Evolutionary conservation across 2,797 vertebrate genomes (phyloP).

Genomic region (Typhlichthys subterraneus): DNA sequence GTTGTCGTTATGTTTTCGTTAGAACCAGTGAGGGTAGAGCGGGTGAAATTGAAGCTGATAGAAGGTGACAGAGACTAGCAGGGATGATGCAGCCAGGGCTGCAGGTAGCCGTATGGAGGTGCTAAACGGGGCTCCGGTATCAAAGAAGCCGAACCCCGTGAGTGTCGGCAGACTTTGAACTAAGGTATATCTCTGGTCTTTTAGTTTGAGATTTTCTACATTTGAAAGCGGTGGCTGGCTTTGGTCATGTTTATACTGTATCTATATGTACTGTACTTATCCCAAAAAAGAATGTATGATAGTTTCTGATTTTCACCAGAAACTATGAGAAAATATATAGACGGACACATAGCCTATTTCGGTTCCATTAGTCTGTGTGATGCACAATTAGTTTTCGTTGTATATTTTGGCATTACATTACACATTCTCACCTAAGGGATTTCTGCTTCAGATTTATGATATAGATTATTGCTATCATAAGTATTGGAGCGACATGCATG

Average conservation of each 20-base stretch:
- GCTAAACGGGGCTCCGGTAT: slow-evolving; percentile 16
- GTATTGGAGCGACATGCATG: no score
- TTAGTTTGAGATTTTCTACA: not conserved
- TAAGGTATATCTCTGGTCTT: not conserved
- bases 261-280: not conserved
- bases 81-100: slow-evolving; percentile 16
- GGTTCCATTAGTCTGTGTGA: no score
- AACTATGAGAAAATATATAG: no score
- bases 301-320: no score
- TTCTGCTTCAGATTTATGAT: no score
- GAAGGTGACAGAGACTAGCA: not conserved
- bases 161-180: slow-evolving; percentile 20
- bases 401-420: no score
- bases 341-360: no score
- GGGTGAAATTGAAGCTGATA: slow-evolving; percentile 8
- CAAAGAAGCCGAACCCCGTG: slow-evolving; percentile 6
- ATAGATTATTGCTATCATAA: no score
- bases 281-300: no score
- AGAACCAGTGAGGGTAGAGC: not conserved
- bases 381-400: no score
- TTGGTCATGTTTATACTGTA: not conserved
- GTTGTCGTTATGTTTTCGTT: slow-evolving; percentile 47
- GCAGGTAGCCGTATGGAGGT: slow-evolving; percentile 33
- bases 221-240: not conserved
- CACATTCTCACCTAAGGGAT: no score